phyloP scores from a whole-genome alignment of 2,797 vertebrate species.

The Kryptopterus vitreolus region DNA sequence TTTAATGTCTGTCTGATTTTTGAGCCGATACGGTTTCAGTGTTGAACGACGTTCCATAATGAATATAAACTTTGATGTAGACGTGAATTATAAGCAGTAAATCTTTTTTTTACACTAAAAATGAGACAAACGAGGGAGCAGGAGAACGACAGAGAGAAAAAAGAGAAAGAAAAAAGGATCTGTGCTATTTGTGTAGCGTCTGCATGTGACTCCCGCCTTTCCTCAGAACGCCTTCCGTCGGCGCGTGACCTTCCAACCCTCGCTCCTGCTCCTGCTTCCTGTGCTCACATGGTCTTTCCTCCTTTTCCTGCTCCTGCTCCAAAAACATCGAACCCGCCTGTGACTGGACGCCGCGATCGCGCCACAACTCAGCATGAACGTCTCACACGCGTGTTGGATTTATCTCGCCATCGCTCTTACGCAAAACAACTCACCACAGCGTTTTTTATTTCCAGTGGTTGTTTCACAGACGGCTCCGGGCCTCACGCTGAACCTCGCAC shows the following conservation, averaged over 20 bases:
- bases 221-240: slow-evolving; percentile 21
- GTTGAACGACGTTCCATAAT: background rate
- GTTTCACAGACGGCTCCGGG: slow-evolving; percentile 48
- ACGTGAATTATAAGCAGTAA: background rate
- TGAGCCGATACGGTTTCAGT: background rate
- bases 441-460: slow-evolving; percentile 52
- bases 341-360: slow-evolving; percentile 65
- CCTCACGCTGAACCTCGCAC: slow-evolving; percentile 25
- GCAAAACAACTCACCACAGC: slow-evolving; percentile 48
- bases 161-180: background rate
- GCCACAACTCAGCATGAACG: slow-evolving; percentile 63
- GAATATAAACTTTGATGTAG: background rate
- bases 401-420: slow-evolving; percentile 52
- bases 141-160: background rate
- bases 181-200: slow-evolving; percentile 5
- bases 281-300: slow-evolving; percentile 54
- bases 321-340: slow-evolving; percentile 63
- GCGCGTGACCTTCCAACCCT: slow-evolving; percentile 27
- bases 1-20: background rate
- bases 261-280: slow-evolving; percentile 49
- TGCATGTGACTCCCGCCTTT: slow-evolving; percentile 16
- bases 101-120: background rate
- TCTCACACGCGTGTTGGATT: slow-evolving; percentile 47
- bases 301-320: slow-evolving; percentile 33
- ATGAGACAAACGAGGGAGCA: background rate